A percentile compares a stretch with the other conserved stretches of the same genome.
Evolutionary conservation across 2,113 vertebrate genomes (phyloP).

Genomic region (Zosterops japonicus): DNA sequence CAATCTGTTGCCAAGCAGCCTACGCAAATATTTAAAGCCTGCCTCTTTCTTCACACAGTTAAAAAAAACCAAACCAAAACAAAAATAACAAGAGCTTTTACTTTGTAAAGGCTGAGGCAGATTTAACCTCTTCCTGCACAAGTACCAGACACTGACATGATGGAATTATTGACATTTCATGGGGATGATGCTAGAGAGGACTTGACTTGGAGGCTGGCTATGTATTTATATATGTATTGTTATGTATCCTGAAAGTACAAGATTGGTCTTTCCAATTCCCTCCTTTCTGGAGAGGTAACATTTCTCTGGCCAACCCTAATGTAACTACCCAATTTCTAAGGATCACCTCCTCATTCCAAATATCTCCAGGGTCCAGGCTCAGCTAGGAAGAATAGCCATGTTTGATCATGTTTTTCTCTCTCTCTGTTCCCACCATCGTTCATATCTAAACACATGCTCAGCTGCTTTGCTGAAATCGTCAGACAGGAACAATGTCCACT

Average conservation of each 20-base stretch:
- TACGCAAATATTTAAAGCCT: slow-evolving; percentile 70
- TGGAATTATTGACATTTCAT: not conserved
- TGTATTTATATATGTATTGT: not conserved
- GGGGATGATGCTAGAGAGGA: not conserved
- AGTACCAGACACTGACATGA: not conserved
- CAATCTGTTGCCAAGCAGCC: slow-evolving; percentile 56
- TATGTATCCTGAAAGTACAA: not conserved
- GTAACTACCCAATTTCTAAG: not conserved
- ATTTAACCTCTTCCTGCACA: slow-evolving; percentile 34
- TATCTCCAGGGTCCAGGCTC: not conserved
- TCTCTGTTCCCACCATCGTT: rapidly evolving
- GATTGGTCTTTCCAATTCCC: not conserved
- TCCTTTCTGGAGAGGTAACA: not conserved
- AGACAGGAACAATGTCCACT: not conserved
- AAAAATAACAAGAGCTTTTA: slow-evolving; percentile 22
- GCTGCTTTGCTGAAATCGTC: not conserved
- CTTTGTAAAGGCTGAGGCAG: not conserved
- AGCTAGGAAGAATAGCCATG: not conserved
- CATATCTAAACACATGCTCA: not conserved
- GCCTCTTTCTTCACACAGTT: slow-evolving; percentile 13
- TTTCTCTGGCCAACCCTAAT: not conserved
- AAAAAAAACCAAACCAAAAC: not conserved
- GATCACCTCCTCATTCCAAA: not conserved
- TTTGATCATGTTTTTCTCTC: not conserved
- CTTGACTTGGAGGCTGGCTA: not conserved